Conservation (phyloP, 1,140 invertebrate species). For the Tetramorium simillimum region DNA sequence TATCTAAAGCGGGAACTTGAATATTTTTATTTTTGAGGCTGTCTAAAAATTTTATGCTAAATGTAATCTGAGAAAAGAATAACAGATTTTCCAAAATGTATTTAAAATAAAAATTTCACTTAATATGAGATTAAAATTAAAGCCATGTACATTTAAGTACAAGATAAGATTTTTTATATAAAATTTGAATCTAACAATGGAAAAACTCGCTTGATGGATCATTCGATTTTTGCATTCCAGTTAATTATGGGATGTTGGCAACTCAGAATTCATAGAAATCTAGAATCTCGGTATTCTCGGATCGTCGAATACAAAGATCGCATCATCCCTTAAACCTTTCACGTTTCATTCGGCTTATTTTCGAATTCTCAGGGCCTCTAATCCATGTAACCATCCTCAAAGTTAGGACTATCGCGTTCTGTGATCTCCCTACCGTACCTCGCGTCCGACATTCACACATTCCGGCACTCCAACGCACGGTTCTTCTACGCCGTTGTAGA, state of each 20-base stretch:
- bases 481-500: background rate
- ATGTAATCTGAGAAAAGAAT: background rate
- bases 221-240: background rate
- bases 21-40: background rate
- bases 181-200: background rate
- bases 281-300: background rate
- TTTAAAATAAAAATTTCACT: background rate
- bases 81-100: background rate
- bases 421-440: background rate
- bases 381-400: background rate
- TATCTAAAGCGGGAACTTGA: background rate
- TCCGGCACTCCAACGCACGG: background rate
- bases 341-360: background rate
- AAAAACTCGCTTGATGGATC: background rate
- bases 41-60: background rate
- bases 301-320: background rate
- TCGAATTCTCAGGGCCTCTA: background rate
- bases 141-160: background rate
- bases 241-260: background rate
- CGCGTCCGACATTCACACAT: background rate
- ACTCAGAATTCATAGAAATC: background rate
- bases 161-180: background rate
- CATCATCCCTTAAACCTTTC: constrained; percentile 9
- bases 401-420: background rate
- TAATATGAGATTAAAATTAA: background rate